Conservation (phyloP, 2,113 vertebrate species). For the Galeopterus variegatus region DNA sequence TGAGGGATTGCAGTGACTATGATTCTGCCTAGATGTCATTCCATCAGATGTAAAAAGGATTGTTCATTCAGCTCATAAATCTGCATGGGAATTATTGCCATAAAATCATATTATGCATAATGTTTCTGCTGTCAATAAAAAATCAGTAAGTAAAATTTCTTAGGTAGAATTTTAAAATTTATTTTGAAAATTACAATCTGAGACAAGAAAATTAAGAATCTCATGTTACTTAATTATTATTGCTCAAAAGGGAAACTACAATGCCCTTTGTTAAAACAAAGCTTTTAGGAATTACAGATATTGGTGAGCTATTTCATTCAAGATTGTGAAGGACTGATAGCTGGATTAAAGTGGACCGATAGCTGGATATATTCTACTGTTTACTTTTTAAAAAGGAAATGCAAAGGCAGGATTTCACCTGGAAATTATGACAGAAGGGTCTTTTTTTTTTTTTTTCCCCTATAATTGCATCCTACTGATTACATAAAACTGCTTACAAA, state of each 20-base stretch:
- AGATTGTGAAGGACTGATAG: background rate
- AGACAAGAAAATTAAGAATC: background rate
- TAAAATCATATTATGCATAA: background rate
- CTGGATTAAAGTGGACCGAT: background rate
- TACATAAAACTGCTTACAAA: background rate
- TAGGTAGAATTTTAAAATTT: background rate
- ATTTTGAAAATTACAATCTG: constrained; percentile 4
- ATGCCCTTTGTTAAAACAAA: background rate
- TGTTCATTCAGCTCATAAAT: background rate
- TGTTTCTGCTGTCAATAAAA: background rate
- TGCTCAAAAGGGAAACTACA: background rate
- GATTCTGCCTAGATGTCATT: background rate
- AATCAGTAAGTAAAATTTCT: background rate
- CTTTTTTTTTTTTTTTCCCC: background rate
- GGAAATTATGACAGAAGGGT: background rate
- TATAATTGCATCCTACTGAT: background rate
- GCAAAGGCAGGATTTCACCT: background rate
- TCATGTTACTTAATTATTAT: background rate
- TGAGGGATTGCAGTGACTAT: background rate
- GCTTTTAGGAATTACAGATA: background rate
- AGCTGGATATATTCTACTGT: background rate
- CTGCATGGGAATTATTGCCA: background rate
- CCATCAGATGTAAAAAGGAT: background rate
- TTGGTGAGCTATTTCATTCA: background rate
- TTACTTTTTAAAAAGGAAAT: background rate